phyloP scores from a whole-genome alignment of 1,140 invertebrate species.

The Thaumetopoea pityocampa region DNA sequence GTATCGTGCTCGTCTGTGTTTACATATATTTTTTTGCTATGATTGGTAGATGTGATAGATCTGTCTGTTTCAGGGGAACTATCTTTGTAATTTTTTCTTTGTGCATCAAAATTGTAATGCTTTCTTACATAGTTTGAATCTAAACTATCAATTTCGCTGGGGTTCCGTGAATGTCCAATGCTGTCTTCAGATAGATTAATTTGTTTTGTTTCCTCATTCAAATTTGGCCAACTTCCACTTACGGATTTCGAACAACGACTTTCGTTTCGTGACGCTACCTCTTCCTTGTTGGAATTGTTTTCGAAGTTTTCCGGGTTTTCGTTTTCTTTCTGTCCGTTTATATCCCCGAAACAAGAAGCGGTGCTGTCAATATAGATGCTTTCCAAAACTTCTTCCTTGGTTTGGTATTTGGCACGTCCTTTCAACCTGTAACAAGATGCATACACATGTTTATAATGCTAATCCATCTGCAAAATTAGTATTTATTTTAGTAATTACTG shows the following conservation, averaged over 20 bases:
- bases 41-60: constrained; percentile 42
- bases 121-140: constrained; percentile 81
- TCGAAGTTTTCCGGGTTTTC: constrained; percentile 37
- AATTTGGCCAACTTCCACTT: constrained; percentile 65
- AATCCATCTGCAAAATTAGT: background rate
- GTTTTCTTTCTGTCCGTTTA: constrained; percentile 61
- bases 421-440: constrained; percentile 59
- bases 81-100: constrained; percentile 64
- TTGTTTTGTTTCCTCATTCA: constrained; percentile 60
- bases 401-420: constrained; percentile 69
- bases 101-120: constrained; percentile 72
- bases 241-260: constrained; percentile 56
- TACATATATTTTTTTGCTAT: constrained; percentile 59
- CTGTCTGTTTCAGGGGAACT: constrained; percentile 66
- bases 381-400: constrained; percentile 73
- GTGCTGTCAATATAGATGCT: constrained; percentile 73
- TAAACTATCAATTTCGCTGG: constrained; percentile 79
- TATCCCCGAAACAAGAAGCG: constrained; percentile 70
- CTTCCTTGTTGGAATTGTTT: constrained; percentile 49
- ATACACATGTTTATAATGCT: constrained; percentile 7
- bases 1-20: constrained; percentile 57
- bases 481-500: too few species aligned
- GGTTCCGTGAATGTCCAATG: constrained; percentile 65
- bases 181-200: constrained; percentile 66
- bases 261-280: constrained; percentile 41